Base-by-base conservation (phyloP, 2,888 invertebrate species). In the Orgyia antiqua region DNA sequence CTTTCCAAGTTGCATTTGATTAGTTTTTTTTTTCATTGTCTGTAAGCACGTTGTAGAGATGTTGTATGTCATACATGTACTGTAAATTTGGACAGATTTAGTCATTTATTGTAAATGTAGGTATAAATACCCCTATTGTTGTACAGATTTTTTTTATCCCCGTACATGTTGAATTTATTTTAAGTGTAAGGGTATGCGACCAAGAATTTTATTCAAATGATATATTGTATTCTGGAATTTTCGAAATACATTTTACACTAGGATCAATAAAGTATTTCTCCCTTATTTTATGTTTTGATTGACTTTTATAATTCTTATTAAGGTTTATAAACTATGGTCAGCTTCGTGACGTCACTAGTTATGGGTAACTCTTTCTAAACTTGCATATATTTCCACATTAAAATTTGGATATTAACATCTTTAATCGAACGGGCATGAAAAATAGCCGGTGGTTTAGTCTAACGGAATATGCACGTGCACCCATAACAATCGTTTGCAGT, bases 261-360 rank as follows among this genome's bases (percentile, higher is more conserved):
- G 73, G 74, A 83, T 86, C 84, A 84, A 86, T 86, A 83, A 86
- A 86, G 73, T 83, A 83, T 80, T 82, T 77, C 75, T 71, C 68
- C 71, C 67, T 69, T 58, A 57, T 57, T 50, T 45, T 51, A 53
- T 58, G 59, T 69, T 75, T 69, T 66, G 56, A 66, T 73, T 68
- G 43, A 47, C 46, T 47, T n/a, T n/a, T n/a, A n/a, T n/a, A n/a
- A n/a, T n/a, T n/a, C n/a, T n/a, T 29, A 33, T 31, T 15, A 15
- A 4, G 15, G 15, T 15, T 15, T 15, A 6, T 15, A 15, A 15
- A n/a, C n/a, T n/a, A n/a, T n/a, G n/a, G n/a, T n/a, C n/a, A n/a
- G n/a, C n/a, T n/a, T n/a, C n/a, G n/a, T n/a, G n/a, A n/a, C n/a
- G n/a, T n/a, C n/a, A n/a, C n/a, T n/a, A n/a, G n/a, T n/a, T n/a